These are phyloP conservation scores for Delichon dasypus DNA, from an alignment of 2,797 vertebrate genomes.

Conservation along the genomic window DNA sequence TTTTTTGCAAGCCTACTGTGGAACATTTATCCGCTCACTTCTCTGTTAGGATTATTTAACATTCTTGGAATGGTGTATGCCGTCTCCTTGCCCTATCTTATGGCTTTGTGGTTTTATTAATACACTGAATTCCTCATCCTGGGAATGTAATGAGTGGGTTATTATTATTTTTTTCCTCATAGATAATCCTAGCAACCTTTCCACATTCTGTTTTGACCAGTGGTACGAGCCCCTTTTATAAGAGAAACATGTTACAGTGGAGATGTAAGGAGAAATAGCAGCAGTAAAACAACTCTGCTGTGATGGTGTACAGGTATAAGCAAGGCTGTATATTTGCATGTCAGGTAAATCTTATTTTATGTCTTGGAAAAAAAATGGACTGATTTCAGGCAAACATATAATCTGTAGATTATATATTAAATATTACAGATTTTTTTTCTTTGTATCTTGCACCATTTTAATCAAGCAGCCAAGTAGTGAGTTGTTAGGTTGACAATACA, in stretches of 20 bases:
- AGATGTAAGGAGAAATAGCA: not conserved
- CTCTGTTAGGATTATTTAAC: not conserved
- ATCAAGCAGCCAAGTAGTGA: not conserved
- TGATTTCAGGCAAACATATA: not conserved
- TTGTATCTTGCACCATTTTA: not conserved
- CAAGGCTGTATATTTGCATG: not conserved
- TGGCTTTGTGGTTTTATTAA: not conserved
- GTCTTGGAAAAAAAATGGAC: not conserved
- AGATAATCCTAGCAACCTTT: not conserved
- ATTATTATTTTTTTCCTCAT: not conserved
- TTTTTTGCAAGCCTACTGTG: not conserved
- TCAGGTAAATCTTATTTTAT: not conserved
- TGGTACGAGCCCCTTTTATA: not conserved
- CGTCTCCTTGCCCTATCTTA: not conserved
- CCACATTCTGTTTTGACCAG: not conserved
- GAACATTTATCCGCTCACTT: not conserved
- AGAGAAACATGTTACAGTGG: not conserved
- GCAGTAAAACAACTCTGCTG: not conserved
- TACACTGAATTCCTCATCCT: not conserved
- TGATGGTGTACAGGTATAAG: not conserved
- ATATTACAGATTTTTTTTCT: not conserved
- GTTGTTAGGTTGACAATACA: not conserved
- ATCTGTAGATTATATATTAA: not conserved
- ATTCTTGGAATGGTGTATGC: not conserved
- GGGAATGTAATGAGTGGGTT: not conserved